These are phyloP conservation scores for Cyphomyrus discorhynchus DNA, from an alignment of 2,113 vertebrate genomes.

Conservation along the genomic window DNA sequence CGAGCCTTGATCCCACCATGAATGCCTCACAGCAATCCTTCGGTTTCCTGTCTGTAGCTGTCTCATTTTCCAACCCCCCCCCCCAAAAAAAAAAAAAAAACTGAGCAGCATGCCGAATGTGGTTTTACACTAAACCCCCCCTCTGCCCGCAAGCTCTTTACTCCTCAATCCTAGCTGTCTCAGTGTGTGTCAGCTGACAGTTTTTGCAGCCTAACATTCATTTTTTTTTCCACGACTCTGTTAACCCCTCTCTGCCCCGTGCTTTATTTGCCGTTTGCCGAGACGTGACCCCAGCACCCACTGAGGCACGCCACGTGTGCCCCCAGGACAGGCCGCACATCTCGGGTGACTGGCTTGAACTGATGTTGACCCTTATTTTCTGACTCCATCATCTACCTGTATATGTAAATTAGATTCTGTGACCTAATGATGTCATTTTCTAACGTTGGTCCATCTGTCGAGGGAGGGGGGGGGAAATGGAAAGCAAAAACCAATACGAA, in stretches of 20 bases:
- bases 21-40: too few species aligned
- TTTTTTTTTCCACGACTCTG: background rate
- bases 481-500: background rate
- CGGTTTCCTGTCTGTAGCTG: too few species aligned
- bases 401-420: conserved; percentile 43
- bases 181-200: too few species aligned
- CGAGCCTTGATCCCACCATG: too few species aligned
- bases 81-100: too few species aligned
- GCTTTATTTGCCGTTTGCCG: background rate
- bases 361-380: conserved; percentile 51
- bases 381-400: conserved; percentile 46
- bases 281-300: background rate
- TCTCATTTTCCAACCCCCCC: too few species aligned
- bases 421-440: conserved; percentile 34
- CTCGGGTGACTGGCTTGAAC: conserved; percentile 26
- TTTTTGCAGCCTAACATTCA: background rate
- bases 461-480: background rate
- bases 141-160: background rate
- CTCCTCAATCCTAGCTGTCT: too few species aligned
- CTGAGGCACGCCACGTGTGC: conserved; percentile 22
- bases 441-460: conserved; percentile 29
- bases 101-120: too few species aligned
- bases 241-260: background rate
- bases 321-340: conserved; percentile 48
- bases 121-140: too few species aligned